Evolutionary conservation across 1,140 invertebrate genomes (phyloP).

Genomic region (Trichogramma pretiosum): DNA sequence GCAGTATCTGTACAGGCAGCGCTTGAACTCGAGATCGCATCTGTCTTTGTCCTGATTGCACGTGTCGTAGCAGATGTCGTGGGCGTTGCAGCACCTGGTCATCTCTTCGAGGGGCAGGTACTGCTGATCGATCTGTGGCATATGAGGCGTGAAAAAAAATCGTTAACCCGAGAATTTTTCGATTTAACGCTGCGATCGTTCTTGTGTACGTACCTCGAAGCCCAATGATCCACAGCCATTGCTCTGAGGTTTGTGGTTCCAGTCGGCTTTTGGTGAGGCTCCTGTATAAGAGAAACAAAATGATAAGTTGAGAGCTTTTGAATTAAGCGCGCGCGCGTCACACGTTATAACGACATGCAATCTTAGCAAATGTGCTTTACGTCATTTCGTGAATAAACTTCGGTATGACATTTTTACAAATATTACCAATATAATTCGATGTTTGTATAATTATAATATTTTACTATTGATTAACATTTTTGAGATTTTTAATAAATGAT

Average conservation of each 20-base stretch:
- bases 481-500: no score
- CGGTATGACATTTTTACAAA: no score
- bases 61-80: slow-evolving; percentile 85
- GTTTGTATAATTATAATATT: no score
- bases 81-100: slow-evolving; percentile 74
- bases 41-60: slow-evolving; percentile 76
- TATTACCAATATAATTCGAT: no score
- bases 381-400: no score
- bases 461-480: no score
- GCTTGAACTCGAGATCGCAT: slow-evolving; percentile 79
- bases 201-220: slow-evolving; percentile 29
- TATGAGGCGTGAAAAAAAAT: not conserved
- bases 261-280: slow-evolving; percentile 55
- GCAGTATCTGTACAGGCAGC: slow-evolving; percentile 76
- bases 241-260: slow-evolving; percentile 60
- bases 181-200: not conserved
- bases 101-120: slow-evolving; percentile 68
- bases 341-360: no score
- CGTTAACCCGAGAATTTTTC: not conserved
- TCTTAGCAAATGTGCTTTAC: no score
- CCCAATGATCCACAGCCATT: slow-evolving; percentile 77
- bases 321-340: no score
- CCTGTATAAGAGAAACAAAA: no score
- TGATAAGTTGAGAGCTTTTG: no score
- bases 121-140: slow-evolving; percentile 60